Evolutionary conservation across 1,140 invertebrate genomes (phyloP).

Genomic region (Bombus cullumanus): DNA sequence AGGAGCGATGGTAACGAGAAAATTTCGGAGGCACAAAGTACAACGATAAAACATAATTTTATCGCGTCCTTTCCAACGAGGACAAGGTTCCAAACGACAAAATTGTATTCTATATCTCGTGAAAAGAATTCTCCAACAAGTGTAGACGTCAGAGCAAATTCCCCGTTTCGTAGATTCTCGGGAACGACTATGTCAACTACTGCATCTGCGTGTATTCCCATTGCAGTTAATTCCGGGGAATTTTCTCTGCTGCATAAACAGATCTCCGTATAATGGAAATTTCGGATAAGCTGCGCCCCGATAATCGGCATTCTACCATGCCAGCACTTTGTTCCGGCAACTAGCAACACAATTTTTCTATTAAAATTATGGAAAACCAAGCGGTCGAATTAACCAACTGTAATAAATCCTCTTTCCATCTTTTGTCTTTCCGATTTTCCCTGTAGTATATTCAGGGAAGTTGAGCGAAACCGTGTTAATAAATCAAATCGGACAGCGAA

Average conservation of each 20-base stretch:
- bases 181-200: too few species aligned
- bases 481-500: not conserved
- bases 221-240: conserved; percentile 14
- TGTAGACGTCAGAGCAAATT: not conserved
- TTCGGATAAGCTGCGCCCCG: conserved; percentile 38
- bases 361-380: conserved; percentile 17
- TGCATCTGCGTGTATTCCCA: conserved; percentile 24
- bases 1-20: not conserved
- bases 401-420: not conserved
- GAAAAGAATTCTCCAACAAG: not conserved
- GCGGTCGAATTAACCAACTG: not conserved
- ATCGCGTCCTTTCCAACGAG: not conserved
- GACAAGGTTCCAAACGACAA: not conserved
- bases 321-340: not conserved
- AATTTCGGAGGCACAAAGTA: not conserved
- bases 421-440: too few species aligned
- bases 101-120: not conserved
- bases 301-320: conserved; percentile 25
- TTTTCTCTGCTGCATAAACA: conserved; percentile 25
- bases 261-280: conserved; percentile 44
- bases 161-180: not conserved
- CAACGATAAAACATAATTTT: not conserved
- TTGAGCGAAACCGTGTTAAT: not conserved
- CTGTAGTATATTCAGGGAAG: not conserved
- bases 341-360: conserved; percentile 43